Evolutionary conservation across 2,888 invertebrate genomes (phyloP), one percentile per base, ranked within the genome.

Genomic region (Galerucella calmariensis): DNA sequence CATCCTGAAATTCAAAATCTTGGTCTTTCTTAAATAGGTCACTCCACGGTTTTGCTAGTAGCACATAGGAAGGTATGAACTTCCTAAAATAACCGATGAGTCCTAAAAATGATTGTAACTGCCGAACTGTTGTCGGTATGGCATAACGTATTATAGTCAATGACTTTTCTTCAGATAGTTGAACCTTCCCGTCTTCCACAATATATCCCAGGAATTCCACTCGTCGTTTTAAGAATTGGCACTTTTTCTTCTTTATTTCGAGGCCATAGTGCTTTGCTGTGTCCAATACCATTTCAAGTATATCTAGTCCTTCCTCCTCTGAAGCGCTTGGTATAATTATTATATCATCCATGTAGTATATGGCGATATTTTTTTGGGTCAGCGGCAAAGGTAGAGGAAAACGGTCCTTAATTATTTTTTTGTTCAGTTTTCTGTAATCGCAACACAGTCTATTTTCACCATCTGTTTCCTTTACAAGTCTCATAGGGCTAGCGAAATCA

Each of bases 161-260:
- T 0, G 80, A 77, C 72, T 86, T 86, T 11, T 67, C 63, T 5
- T 72, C 68, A 3, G 82, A 79, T 1, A 84, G 84, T 11, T 74
- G 73, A 0, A 85, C 70, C 20, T 74, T 77, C 0, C 82, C 83
- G 41, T 79, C 59, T 75, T 82, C 80, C 5, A 86, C 78, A 10
- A 81, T 65, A 69, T 83, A 80, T 10, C 84, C 84, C 16, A 86
- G 73, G 75, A 78, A 80, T 24, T 65, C 72, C 10, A 76, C 69
- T 53, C 65, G n/a, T 61, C n/a, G 71, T 68, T 82, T 77, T 35
- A 86, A 20, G 72, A 87, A 84, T 14, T 85, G 81, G 69, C 84
- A 85, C 76, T 87, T 86, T 41, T 83, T 83, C 80, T 78, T 82
- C 44, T 86, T 85, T 66, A 82, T 78, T 77, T 82, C 67, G 62